These are phyloP conservation scores for Maniola hyperantus DNA, from an alignment of 2,888 invertebrate genomes.

Conservation along the genomic window DNA sequence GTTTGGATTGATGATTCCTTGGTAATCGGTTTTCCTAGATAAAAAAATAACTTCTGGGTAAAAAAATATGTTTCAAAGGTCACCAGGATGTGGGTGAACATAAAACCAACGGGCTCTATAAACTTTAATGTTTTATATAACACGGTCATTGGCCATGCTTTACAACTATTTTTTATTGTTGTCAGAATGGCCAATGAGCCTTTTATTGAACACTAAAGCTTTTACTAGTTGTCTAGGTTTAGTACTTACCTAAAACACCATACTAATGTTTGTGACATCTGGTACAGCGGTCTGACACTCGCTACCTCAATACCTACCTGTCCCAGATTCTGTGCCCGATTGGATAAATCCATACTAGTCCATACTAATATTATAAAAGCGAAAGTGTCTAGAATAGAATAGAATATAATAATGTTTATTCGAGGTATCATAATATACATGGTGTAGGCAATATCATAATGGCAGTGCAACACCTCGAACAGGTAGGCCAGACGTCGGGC, in stretches of 20 bases:
- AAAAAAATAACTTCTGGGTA: no score
- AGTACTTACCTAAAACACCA: no score
- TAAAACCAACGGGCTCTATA: neutral
- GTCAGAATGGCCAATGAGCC: constrained; percentile 6
- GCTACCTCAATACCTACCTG: neutral
- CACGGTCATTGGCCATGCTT: neutral
- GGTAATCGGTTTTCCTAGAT: no score
- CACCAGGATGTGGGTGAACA: neutral
- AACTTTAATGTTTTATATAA: constrained; percentile 8
- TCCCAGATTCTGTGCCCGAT: neutral
- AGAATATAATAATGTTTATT: no score
- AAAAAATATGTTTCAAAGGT: neutral
- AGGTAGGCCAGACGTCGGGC: no score
- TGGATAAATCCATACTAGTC: no score
- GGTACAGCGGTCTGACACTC: neutral
- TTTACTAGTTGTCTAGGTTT: neutral
- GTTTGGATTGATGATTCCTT: no score
- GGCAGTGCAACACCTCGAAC: no score
- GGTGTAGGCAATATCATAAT: no score
- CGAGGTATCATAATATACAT: no score
- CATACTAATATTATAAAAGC: no score
- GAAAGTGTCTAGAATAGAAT: no score
- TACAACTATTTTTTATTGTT: constrained; percentile 13
- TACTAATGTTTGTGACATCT: constrained; percentile 15
- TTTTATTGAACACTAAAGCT: constrained; percentile 12